Conservation (phyloP, 2,888 invertebrate species). For the Uloborus plumipes region DNA sequence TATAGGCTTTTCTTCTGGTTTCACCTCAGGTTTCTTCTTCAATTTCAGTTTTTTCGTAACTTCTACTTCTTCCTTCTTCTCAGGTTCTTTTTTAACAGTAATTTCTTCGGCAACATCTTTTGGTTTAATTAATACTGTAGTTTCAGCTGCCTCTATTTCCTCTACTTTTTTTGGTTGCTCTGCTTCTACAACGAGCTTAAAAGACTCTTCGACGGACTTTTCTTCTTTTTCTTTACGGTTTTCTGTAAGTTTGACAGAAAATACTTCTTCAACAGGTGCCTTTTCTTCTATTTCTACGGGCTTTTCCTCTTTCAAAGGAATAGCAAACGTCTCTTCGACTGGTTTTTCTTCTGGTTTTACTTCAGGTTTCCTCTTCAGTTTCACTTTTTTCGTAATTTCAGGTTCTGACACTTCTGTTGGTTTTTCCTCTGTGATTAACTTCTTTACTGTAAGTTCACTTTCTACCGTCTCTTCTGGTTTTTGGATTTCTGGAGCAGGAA, state of each 20-base stretch:
- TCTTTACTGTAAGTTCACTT: conserved; percentile 68
- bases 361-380: conserved; percentile 66
- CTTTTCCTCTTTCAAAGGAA: conserved; percentile 39
- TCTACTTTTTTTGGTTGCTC: conserved; percentile 18
- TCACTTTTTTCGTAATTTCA: conserved; percentile 67
- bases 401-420: conserved; percentile 19
- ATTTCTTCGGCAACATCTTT: conserved; percentile 65
- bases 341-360: conserved; percentile 48
- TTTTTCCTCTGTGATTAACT: conserved; percentile 69
- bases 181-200: conserved; percentile 65
- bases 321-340: conserved; percentile 58
- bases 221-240: conserved; percentile 39
- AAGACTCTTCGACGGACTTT: conserved; percentile 31
- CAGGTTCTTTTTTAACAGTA: conserved; percentile 74
- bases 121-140: conserved; percentile 75
- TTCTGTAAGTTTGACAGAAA: conserved; percentile 62
- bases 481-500: conserved; percentile 5
- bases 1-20: conserved; percentile 37
- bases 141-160: conserved; percentile 72
- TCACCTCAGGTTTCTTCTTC: conserved; percentile 55
- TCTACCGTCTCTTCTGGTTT: conserved; percentile 44
- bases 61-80: conserved; percentile 59
- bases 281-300: conserved; percentile 62
- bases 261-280: conserved; percentile 35
- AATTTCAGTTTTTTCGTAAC: conserved; percentile 67